Conservation (phyloP, 1,140 invertebrate species). For the Tetragonula clypearis region DNA sequence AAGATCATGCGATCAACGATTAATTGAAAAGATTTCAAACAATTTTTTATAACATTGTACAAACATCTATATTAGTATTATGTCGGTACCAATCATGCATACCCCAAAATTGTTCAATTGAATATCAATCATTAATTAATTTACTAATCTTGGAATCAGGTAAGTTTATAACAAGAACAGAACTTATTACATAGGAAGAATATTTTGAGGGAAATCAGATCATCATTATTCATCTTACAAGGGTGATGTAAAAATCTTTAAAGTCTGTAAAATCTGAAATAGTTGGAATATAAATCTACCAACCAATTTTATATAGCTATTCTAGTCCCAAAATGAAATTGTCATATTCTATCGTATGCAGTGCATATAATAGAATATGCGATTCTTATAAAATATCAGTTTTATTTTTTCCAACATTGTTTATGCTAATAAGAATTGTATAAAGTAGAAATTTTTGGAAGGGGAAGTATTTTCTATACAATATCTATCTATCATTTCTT, state of each 20-base stretch:
- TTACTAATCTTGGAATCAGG: conserved; percentile 39
- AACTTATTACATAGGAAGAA: conserved; percentile 28
- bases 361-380: conserved; percentile 1
- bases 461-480: conserved; percentile 3
- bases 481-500: background rate
- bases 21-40: conserved; percentile 9
- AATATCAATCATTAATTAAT: conserved; percentile 35
- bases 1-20: background rate
- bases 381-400: background rate
- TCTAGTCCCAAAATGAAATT: background rate
- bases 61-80: conserved; percentile 23
- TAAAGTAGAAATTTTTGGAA: conserved; percentile 20
- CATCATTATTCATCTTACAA: conserved; percentile 37
- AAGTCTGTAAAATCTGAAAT: background rate
- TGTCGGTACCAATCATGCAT: conserved; percentile 43
- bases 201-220: conserved; percentile 50
- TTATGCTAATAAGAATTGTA: background rate
- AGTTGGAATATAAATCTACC: conserved; percentile 21
- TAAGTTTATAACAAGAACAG: conserved; percentile 50
- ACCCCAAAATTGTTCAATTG: conserved; percentile 44
- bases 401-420: background rate
- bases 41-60: conserved; percentile 14
- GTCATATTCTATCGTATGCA: conserved; percentile 10
- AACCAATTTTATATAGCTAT: conserved; percentile 17
- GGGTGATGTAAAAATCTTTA: conserved; percentile 14